phyloP scores from a whole-genome alignment of 2,888 invertebrate genomes.

The Girardia tigrina region DNA sequence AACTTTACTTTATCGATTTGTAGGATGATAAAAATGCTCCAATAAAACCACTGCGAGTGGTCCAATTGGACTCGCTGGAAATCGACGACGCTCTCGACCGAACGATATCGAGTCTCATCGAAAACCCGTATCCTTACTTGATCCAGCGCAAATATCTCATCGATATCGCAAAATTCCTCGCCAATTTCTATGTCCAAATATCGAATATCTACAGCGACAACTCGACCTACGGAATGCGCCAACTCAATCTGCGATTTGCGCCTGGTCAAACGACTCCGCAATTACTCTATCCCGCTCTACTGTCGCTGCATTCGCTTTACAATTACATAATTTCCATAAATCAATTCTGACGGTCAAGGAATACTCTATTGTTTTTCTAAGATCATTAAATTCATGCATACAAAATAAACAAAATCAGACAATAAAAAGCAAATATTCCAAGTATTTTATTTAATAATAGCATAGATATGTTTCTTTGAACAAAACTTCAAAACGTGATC shows the following conservation, averaged over 20 bases:
- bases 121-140: background rate
- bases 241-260: slow-evolving; percentile 20
- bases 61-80: slow-evolving; percentile 25
- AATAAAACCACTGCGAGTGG: slow-evolving; percentile 3
- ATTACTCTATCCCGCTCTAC: no score
- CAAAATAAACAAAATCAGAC: no score
- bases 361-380: no score
- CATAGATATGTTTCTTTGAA: no score
- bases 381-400: no score
- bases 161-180: background rate
- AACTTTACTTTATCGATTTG: background rate
- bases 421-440: no score
- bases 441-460: no score
- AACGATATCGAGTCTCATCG: background rate
- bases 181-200: background rate
- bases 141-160: background rate
- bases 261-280: no score
- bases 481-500: no score
- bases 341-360: no score
- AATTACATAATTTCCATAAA: no score
- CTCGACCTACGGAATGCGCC: slow-evolving; percentile 27
- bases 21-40: background rate
- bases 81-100: slow-evolving; percentile 9
- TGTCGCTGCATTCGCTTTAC: no score
- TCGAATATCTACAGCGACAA: background rate